Conservation (phyloP, 1,140 invertebrate species). For the Cylas formicarius region DNA sequence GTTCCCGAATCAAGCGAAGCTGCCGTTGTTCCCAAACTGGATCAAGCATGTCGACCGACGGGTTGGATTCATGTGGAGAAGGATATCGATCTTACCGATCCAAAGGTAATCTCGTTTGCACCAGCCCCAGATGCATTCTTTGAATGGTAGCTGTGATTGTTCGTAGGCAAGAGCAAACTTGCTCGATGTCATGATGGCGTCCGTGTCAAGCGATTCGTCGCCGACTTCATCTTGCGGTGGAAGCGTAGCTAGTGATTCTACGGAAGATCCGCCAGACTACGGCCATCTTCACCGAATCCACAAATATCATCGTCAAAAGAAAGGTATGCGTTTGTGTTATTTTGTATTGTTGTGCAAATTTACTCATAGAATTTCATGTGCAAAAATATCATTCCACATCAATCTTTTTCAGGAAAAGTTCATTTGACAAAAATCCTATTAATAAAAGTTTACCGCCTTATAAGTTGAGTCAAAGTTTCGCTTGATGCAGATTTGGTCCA, state of each 20-base stretch:
- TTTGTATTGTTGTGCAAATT: neutral
- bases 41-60: slow-evolving; percentile 59
- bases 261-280: slow-evolving; percentile 57
- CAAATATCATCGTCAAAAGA: slow-evolving; percentile 64
- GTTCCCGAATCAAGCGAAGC: slow-evolving; percentile 34
- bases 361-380: neutral
- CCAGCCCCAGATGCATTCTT: neutral
- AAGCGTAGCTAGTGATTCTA: slow-evolving; percentile 53
- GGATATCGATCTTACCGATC: slow-evolving; percentile 68
- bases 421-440: too few species aligned
- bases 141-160: neutral
- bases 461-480: too few species aligned
- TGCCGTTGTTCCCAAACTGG: slow-evolving; percentile 42
- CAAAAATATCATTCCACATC: too few species aligned
- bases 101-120: slow-evolving; percentile 51
- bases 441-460: too few species aligned
- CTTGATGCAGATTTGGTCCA: too few species aligned
- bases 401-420: too few species aligned
- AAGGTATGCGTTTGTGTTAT: slow-evolving; percentile 48
- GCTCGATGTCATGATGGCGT: slow-evolving; percentile 67
- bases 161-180: slow-evolving; percentile 64
- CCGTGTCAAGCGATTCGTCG: slow-evolving; percentile 62
- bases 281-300: slow-evolving; percentile 63
- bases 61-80: slow-evolving; percentile 72
- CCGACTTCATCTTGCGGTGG: slow-evolving; percentile 57